These are phyloP conservation scores for Deilephila porcellus DNA, from an alignment of 2,888 invertebrate genomes.

Conservation along the genomic window DNA sequence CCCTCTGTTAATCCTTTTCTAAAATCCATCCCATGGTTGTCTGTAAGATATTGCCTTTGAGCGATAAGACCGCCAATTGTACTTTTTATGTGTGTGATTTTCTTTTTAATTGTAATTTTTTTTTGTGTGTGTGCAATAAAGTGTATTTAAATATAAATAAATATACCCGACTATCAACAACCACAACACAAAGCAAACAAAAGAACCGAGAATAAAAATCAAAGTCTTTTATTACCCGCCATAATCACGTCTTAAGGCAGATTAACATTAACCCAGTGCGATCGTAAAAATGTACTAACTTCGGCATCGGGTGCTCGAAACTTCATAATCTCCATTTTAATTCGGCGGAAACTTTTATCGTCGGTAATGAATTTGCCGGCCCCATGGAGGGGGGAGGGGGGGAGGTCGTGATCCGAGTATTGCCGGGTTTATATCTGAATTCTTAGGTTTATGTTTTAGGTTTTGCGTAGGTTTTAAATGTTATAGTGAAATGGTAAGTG, in stretches of 20 bases:
- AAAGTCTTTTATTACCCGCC: not conserved
- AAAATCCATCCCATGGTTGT: too few species aligned
- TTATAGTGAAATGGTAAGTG: too few species aligned
- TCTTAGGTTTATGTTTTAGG: not conserved
- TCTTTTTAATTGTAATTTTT: too few species aligned
- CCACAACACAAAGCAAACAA: not conserved
- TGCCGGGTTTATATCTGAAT: not conserved
- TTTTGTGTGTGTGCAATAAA: too few species aligned
- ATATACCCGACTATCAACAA: too few species aligned
- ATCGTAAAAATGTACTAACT: conserved; percentile 49
- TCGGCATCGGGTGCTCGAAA: conserved; percentile 52
- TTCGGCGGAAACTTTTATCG: conserved; percentile 65
- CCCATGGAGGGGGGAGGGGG: conserved; percentile 53
- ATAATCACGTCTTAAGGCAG: conserved; percentile 11
- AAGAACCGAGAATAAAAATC: not conserved
- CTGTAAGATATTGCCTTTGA: too few species aligned
- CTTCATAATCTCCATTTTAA: conserved; percentile 69
- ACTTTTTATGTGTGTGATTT: too few species aligned
- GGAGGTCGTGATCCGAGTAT: conserved; percentile 39
- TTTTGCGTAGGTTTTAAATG: too few species aligned
- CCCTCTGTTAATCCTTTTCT: too few species aligned
- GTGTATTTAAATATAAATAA: too few species aligned
- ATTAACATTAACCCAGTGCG: not conserved
- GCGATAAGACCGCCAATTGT: too few species aligned
- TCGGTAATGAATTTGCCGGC: conserved; percentile 70